Evolutionary conservation across 2,113 vertebrate species (phyloP).

Genomic region (Guaruba guarouba): DNA sequence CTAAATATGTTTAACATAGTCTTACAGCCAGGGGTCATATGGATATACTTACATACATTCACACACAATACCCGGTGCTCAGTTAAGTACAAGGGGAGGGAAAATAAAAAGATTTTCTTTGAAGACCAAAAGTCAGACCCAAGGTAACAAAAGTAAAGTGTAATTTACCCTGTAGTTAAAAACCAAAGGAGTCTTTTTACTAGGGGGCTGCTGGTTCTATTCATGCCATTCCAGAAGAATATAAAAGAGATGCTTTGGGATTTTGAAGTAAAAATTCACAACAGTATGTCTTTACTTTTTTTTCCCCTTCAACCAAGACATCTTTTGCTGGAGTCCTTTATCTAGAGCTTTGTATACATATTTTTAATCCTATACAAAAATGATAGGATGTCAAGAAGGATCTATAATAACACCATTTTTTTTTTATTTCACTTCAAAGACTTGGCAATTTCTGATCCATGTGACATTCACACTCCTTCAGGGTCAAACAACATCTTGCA

Average conservation of each 20-base stretch:
- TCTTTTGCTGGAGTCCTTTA: constrained; percentile 76
- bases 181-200: constrained; percentile 64
- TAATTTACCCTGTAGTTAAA: constrained; percentile 68
- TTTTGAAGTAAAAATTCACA: constrained; percentile 73
- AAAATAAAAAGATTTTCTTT: constrained; percentile 30
- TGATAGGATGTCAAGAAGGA: constrained; percentile 87
- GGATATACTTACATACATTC: neutral
- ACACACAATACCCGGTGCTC: neutral
- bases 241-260: constrained; percentile 72
- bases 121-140: constrained; percentile 52
- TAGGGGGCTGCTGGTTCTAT: constrained; percentile 61
- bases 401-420: constrained; percentile 87
- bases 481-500: constrained; percentile 99
- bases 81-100: neutral
- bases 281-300: constrained; percentile 67
- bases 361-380: constrained; percentile 87
- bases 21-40: neutral
- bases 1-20: constrained; percentile 12
- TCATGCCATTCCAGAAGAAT: constrained; percentile 69
- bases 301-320: constrained; percentile 74
- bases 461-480: constrained; percentile 99
- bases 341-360: constrained; percentile 84
- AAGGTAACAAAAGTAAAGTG: constrained; percentile 36
- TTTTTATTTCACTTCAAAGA: constrained; percentile 95
- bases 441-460: constrained; percentile 93